Evolutionary conservation across 2,888 invertebrate genomes (phyloP).

Genomic region (Orthosia gracilis): DNA sequence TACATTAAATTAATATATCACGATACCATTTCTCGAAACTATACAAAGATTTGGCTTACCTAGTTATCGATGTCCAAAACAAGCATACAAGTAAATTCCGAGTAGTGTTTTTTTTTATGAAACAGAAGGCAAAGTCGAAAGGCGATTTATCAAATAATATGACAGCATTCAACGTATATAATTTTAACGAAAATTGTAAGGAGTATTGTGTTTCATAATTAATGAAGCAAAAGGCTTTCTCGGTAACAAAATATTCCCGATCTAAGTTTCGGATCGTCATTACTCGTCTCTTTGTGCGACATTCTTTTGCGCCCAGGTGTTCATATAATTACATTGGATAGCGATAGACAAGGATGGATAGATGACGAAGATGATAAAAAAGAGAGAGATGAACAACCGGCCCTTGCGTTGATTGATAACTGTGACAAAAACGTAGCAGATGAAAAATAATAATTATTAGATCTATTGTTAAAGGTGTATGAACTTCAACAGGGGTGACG

Average conservation of each 20-base stretch:
- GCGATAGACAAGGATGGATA: constrained; percentile 78
- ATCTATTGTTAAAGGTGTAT: constrained; percentile 89
- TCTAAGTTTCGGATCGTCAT: constrained; percentile 90
- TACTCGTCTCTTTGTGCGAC: constrained; percentile 91
- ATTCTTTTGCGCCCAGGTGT: constrained; percentile 91
- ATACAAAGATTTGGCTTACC: constrained; percentile 8
- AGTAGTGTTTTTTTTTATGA: constrained; percentile 69
- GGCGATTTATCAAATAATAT: constrained; percentile 88
- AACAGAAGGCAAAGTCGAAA: constrained; percentile 76
- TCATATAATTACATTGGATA: constrained; percentile 89
- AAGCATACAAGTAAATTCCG: constrained; percentile 39
- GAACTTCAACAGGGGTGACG: constrained; percentile 86
- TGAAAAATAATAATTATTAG: constrained; percentile 91
- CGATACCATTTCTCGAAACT: not conserved
- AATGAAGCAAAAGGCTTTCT: constrained; percentile 91
- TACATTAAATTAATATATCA: constrained; percentile 14
- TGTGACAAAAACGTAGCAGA: constrained; percentile 91
- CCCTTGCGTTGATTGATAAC: constrained; percentile 91
- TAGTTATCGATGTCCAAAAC: constrained; percentile 29
- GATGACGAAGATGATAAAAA: constrained; percentile 65
- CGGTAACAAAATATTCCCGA: constrained; percentile 90
- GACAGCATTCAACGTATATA: constrained; percentile 87
- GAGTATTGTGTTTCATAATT: constrained; percentile 91
- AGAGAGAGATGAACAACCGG: constrained; percentile 77
- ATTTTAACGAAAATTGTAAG: constrained; percentile 88